Evolutionary conservation across 2,797 vertebrate genomes (phyloP), one percentile per base, ranked within the genome.

Genomic region (Pseudochromis fuscus): DNA sequence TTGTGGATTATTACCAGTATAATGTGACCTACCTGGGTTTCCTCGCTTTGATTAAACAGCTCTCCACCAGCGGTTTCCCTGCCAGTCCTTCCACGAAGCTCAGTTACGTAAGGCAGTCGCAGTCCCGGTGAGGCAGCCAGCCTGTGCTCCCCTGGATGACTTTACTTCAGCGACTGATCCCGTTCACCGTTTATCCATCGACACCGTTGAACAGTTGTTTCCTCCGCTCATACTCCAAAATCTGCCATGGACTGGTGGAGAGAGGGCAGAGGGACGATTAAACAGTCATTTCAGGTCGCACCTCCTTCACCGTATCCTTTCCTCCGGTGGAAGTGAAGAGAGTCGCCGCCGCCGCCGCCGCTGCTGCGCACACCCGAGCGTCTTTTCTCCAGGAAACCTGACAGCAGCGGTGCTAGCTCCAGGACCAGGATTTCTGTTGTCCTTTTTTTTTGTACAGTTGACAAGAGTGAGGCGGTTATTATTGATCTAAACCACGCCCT

Each of bases 51-150:
- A 44, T 62, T 12, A 15, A 46, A 30, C 67, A 72, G 74, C 72
- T 77, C 80, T 42, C 35, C 67, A 74, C 44, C 81, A 58, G 69
- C 77, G 74, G 59, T 24, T 42, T 58, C 28, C 24, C 44, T 11
- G 62, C 53, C 48, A 31, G 69, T 62, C 69, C 25, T 68, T 61
- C 60, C 83, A 80, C 87, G 69, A 79, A 85, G 82, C 87, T 50
- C 77, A 16, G 90, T 94, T 93, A 93, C 88, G 87, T 91, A 93
- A 94, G 81, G 38, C 69, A 75, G 59, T 30, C 50, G 62, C 85
- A 66, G 55, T 77, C 62, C 75, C 11, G 64, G 38, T 25, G 50
- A 69, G 37, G 3, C 77, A 4, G 42, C 45, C 67, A 5, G 65
- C 38, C 69, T 28, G 55, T 7, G 56, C 53, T 44, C 50, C 51